A percentile compares a stretch with the other conserved stretches of the same genome.
phyloP scores from a whole-genome alignment of 2,113 vertebrate genomes.

The Platysternon megacephalum region DNA sequence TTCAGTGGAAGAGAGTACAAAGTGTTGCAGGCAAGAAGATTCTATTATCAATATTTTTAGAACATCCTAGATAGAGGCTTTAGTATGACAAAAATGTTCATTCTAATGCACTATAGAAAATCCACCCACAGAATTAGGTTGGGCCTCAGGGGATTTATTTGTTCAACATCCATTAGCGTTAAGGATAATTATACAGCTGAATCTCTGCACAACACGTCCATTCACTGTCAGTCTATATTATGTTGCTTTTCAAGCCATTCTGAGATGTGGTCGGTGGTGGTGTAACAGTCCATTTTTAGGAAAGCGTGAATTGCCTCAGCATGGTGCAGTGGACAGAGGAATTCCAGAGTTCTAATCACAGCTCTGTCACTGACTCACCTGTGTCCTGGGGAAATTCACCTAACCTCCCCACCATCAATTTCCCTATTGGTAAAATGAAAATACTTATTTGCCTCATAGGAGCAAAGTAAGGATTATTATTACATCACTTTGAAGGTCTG shows the following conservation, averaged over 20 bases:
- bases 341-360: neutral
- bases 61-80: neutral
- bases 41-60: neutral
- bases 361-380: accelerated
- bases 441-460: neutral
- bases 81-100: neutral
- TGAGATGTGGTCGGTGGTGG: accelerated
- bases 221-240: neutral
- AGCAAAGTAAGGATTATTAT: neutral
- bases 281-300: neutral
- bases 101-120: neutral
- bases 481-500: neutral
- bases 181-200: neutral
- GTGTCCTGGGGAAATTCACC: neutral
- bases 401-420: neutral
- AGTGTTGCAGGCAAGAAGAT: neutral
- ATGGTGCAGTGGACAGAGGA: accelerated
- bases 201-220: accelerated
- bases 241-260: neutral
- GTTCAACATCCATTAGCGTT: neutral
- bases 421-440: neutral
- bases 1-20: neutral
- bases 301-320: neutral
- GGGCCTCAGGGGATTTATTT: neutral
- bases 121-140: neutral